phyloP scores from a whole-genome alignment of 2,113 vertebrate species.

The Xiphophorus couchianus region DNA sequence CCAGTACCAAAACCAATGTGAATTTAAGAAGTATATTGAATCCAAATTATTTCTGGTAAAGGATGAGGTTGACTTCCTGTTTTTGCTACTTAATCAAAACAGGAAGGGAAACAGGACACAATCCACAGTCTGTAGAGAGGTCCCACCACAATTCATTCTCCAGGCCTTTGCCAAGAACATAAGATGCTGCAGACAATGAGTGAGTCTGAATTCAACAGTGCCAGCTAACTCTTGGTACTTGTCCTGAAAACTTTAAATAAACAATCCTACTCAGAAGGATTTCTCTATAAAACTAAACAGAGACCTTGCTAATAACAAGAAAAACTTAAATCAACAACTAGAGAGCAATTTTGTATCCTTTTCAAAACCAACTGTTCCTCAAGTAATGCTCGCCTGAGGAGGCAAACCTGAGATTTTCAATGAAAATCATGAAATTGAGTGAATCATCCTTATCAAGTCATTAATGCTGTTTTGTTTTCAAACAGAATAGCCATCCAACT shows the following conservation, averaged over 20 bases:
- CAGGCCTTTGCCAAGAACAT: not conserved
- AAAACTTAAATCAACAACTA: not conserved
- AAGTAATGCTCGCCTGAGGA: constrained; percentile 46
- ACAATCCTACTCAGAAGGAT: not conserved
- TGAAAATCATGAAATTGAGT: constrained; percentile 10
- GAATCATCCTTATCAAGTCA: constrained; percentile 45
- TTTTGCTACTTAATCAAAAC: constrained; percentile 2
- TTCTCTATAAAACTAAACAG: too few relatives aligned
- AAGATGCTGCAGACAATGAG: not conserved
- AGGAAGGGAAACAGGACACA: not conserved
- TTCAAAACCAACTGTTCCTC: not conserved
- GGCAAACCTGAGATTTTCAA: not conserved
- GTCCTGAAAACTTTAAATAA: not conserved
- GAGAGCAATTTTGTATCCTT: not conserved
- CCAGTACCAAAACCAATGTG: not conserved
- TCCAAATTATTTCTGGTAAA: constrained; percentile 9
- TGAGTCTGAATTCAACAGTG: not conserved
- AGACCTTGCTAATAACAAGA: not conserved
- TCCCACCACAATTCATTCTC: not conserved
- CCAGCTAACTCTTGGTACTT: not conserved
- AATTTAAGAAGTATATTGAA: constrained; percentile 5
- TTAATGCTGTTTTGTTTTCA: not conserved
- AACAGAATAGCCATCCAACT: not conserved
- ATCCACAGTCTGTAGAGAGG: not conserved
- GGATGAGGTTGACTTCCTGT: not conserved